Percentiles rank a stretch among this genome's conserved stretches.
Conservation (phyloP, 2,888 invertebrate genomes). For the Acrobasis repandana region DNA sequence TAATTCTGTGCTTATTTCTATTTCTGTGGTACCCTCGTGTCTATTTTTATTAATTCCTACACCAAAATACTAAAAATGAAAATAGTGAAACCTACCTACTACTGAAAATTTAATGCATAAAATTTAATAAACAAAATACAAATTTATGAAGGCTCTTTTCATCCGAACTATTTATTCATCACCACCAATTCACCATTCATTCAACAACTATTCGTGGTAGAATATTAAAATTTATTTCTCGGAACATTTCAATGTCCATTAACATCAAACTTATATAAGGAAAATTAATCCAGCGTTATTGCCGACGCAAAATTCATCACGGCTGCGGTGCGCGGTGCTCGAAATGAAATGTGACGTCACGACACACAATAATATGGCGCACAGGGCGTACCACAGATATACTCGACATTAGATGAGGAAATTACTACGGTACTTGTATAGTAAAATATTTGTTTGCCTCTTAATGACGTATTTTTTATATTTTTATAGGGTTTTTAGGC, state of each 20-base stretch:
- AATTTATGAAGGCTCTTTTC: background rate
- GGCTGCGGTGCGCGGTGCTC: constrained; percentile 13
- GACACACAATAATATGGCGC: constrained; percentile 16
- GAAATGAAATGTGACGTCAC: constrained; percentile 24
- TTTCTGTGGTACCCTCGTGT: too few relatives aligned
- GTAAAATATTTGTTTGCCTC: background rate
- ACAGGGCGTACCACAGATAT: background rate
- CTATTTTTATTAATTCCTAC: too few relatives aligned
- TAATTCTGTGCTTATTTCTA: too few relatives aligned
- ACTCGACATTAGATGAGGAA: background rate
- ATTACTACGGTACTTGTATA: background rate
- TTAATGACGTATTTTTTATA: too few relatives aligned
- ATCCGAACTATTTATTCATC: too few relatives aligned
- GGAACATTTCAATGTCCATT: constrained; percentile 1
- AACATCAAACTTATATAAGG: constrained; percentile 2
- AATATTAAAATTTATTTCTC: constrained; percentile 8
- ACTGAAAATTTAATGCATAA: background rate
- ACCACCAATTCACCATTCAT: too few relatives aligned
- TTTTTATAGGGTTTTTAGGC: too few relatives aligned
- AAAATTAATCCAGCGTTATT: constrained; percentile 21
- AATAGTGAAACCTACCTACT: background rate
- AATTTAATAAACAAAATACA: constrained; percentile 8
- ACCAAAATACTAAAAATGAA: too few relatives aligned
- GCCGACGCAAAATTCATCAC: constrained; percentile 17
- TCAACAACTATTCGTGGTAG: background rate